Conservation (phyloP, 2,113 vertebrate genomes). For the Cariama cristata region DNA sequence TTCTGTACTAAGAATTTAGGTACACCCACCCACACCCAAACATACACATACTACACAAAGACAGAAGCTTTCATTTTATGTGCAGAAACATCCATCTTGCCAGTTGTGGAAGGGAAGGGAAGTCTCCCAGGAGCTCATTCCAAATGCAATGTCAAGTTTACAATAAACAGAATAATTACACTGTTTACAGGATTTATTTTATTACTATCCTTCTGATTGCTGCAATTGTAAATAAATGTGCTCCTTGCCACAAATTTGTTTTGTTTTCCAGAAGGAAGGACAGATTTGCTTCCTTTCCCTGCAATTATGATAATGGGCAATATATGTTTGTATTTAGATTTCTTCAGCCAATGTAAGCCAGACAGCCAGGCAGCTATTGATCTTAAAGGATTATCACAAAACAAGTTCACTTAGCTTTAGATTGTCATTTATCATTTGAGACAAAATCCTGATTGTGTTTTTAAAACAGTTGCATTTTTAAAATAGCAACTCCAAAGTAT, state of each 20-base stretch:
- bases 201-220: slow-evolving; percentile 28
- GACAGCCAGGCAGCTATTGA: slow-evolving; percentile 52
- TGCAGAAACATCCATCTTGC: slow-evolving; percentile 8
- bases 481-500: background rate
- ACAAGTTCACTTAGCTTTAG: slow-evolving; percentile 23
- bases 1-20: background rate
- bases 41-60: background rate
- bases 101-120: background rate
- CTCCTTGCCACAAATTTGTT: slow-evolving; percentile 23
- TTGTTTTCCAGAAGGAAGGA: slow-evolving; percentile 39
- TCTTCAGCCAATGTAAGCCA: slow-evolving; percentile 54
- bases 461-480: slow-evolving; percentile 17
- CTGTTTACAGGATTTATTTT: slow-evolving; percentile 49
- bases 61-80: background rate
- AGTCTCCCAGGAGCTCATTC: slow-evolving; percentile 7
- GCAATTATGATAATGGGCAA: slow-evolving; percentile 18
- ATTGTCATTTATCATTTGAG: slow-evolving; percentile 31
- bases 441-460: slow-evolving; percentile 53
- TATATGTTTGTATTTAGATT: slow-evolving; percentile 52
- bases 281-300: slow-evolving; percentile 32
- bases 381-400: slow-evolving; percentile 65
- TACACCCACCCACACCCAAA: background rate
- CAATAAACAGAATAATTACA: slow-evolving; percentile 59
- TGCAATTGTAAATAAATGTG: slow-evolving; percentile 53
- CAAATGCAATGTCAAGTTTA: slow-evolving; percentile 46